Percentiles rank a stretch among this genome's conserved stretches.
Conservation (phyloP, 2,888 invertebrate species). For the Brenthis hecate region DNA sequence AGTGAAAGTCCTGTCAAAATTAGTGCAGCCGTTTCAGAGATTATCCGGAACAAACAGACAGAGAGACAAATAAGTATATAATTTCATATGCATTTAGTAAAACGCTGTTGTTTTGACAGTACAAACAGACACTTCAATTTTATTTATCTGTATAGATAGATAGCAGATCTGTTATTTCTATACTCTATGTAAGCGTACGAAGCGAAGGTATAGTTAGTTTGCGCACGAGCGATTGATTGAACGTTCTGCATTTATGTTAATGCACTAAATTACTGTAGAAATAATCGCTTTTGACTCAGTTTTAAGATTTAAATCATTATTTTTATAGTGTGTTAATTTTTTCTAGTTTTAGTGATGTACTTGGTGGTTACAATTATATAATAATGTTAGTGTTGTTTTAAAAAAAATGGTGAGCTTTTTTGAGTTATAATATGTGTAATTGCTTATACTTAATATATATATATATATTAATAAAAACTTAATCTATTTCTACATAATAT, state of each 20-base stretch:
- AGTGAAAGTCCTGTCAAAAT: too few relatives aligned
- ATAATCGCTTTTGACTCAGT: neutral
- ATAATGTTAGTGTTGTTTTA: neutral
- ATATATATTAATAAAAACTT: neutral
- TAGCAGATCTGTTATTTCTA: conserved; percentile 2
- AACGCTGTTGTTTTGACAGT: too few relatives aligned
- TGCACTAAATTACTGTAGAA: neutral
- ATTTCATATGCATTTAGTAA: too few relatives aligned
- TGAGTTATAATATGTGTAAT: neutral
- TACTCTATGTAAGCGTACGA: conserved; percentile 22
- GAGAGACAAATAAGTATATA: too few relatives aligned
- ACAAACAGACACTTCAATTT: too few relatives aligned
- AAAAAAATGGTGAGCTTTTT: conserved; percentile 12
- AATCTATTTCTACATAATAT: neutral
- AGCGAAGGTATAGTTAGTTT: conserved; percentile 27
- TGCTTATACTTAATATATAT: neutral
- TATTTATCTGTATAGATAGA: too few relatives aligned
- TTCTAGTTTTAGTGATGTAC: neutral
- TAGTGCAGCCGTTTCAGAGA: too few relatives aligned
- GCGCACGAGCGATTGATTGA: conserved; percentile 32
- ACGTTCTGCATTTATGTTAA: conserved; percentile 4
- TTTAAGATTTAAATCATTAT: neutral
- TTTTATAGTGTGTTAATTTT: neutral
- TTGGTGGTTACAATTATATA: neutral
- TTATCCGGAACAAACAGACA: too few relatives aligned